Percentiles rank a stretch among this genome's conserved stretches.
Conservation (phyloP, 2,888 invertebrate species). For the Andrena bicolor region DNA sequence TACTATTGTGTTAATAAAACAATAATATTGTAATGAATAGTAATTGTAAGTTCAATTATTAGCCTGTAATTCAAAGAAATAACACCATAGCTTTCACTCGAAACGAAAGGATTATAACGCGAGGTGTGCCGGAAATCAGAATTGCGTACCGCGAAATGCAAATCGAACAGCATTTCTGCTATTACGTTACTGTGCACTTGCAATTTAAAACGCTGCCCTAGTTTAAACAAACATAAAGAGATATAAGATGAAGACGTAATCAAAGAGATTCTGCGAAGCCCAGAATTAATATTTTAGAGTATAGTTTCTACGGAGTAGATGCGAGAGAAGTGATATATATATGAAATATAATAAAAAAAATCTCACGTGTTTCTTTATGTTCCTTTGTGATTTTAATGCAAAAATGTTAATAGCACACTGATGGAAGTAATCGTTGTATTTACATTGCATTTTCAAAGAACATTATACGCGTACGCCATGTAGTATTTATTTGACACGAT, state of each 20-base stretch:
- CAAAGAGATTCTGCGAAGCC: constrained; percentile 15
- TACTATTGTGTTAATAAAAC: constrained; percentile 33
- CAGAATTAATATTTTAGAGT: constrained; percentile 39
- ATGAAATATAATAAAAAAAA: constrained; percentile 13
- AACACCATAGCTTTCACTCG: constrained; percentile 12
- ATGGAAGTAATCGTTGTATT: constrained; percentile 45
- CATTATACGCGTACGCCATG: constrained; percentile 23
- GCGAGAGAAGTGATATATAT: constrained; percentile 14
- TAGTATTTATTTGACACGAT: constrained; percentile 46
- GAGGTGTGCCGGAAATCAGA: constrained; percentile 7
- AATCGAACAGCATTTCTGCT: constrained; percentile 17
- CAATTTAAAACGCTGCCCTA: constrained; percentile 15
- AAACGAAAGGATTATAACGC: constrained; percentile 18
- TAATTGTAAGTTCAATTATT: constrained; percentile 27
- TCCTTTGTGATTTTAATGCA: constrained; percentile 21
- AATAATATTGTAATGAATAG: constrained; percentile 17
- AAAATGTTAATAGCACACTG: constrained; percentile 29
- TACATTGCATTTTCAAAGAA: constrained; percentile 42
- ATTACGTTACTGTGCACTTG: constrained; percentile 11
- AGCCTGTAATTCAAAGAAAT: constrained; percentile 28
- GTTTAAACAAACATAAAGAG: constrained; percentile 14
- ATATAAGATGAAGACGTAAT: constrained; percentile 13
- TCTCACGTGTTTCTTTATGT: constrained; percentile 11
- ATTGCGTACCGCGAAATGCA: constrained; percentile 18
- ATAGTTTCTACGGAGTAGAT: constrained; percentile 29